phyloP scores from a whole-genome alignment of 2,797 vertebrate species.

The Rousettus madagascariensis region DNA sequence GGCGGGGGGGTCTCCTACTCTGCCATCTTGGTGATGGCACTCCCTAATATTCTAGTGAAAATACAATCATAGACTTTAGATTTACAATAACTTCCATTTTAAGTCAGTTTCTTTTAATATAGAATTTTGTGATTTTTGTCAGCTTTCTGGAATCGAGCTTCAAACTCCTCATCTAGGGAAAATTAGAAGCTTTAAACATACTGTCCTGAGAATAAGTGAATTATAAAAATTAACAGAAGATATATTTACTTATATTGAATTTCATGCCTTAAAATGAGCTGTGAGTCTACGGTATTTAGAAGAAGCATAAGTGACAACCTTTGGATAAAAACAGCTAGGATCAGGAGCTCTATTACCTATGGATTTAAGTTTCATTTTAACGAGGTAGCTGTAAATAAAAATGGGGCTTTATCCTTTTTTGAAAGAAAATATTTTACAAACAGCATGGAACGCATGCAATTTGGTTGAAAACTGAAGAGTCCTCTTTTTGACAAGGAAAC shows the following conservation, averaged over 20 bases:
- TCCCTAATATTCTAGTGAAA: not conserved
- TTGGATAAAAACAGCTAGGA: not conserved
- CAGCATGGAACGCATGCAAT: not conserved
- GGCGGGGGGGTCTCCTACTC: not conserved
- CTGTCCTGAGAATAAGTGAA: not conserved
- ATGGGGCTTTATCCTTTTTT: not conserved
- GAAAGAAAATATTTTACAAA: conserved; percentile 6
- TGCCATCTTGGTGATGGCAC: not conserved
- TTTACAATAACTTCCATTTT: conserved; percentile 19
- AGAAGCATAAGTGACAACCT: not conserved
- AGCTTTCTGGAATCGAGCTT: conserved; percentile 10
- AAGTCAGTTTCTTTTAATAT: not conserved
- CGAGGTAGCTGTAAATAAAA: not conserved
- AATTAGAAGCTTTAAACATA: not conserved
- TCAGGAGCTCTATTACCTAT: not conserved
- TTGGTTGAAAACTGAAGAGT: conserved; percentile 29
- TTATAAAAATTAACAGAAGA: conserved; percentile 32
- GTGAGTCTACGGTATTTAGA: not conserved
- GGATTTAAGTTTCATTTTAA: conserved; percentile 22
- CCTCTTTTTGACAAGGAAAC: not conserved
- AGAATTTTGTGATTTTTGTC: not conserved
- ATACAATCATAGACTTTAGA: not conserved
- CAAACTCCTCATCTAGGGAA: not conserved
- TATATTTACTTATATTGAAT: not conserved
- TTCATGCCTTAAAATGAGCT: not conserved